Evolutionary conservation across 2,113 vertebrate genomes (phyloP).

Genomic region (Clarias magur): DNA sequence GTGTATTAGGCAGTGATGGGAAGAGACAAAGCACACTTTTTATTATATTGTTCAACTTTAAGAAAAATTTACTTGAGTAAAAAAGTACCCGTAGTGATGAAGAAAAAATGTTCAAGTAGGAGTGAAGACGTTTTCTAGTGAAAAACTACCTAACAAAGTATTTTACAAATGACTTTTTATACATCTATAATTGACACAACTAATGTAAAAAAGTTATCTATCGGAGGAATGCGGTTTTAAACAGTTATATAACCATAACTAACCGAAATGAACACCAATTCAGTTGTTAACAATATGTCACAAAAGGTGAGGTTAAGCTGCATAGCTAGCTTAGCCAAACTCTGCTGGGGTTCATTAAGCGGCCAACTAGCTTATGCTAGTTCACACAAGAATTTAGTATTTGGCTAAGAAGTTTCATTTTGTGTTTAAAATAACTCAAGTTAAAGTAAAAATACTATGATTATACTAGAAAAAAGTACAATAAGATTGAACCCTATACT

Average conservation of each 20-base stretch:
- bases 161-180: not conserved
- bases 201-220: not conserved
- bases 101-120: not conserved
- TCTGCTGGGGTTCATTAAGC: not conserved
- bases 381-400: not conserved
- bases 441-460: not conserved
- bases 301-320: not conserved
- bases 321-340: not conserved
- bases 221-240: not conserved
- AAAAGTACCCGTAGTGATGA: not conserved
- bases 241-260: not conserved
- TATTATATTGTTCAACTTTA: not conserved
- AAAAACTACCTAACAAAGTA: not conserved
- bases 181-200: not conserved
- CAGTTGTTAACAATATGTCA: not conserved
- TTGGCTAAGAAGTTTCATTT: not conserved
- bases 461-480: not conserved
- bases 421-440: not conserved
- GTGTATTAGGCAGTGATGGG: not conserved
- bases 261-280: not conserved
- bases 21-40: not conserved
- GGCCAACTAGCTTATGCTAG: not conserved
- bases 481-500: not conserved
- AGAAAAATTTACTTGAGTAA: not conserved
- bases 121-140: not conserved